These are phyloP conservation scores for Epistrophe grossulariae DNA, from an alignment of 2,888 invertebrate genomes.

Conservation along the genomic window DNA sequence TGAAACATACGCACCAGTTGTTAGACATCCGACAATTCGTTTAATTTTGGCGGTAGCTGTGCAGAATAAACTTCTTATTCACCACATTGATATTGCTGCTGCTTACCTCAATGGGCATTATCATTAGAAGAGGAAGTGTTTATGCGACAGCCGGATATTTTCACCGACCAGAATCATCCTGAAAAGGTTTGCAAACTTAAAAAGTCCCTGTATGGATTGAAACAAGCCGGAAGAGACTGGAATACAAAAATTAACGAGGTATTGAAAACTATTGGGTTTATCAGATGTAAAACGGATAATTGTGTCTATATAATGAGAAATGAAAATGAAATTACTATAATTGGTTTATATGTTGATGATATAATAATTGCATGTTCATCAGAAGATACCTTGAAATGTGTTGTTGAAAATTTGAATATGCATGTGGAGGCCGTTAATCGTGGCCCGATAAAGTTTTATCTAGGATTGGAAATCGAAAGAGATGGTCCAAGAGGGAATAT, in stretches of 20 bases:
- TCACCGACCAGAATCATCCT: slow-evolving; percentile 35
- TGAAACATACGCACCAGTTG: slow-evolving; percentile 77
- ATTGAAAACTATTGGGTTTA: slow-evolving; percentile 39
- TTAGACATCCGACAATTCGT: slow-evolving; percentile 69
- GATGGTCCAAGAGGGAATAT: neutral
- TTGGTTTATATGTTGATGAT: slow-evolving; percentile 58
- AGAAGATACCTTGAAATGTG: neutral
- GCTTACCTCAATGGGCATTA: slow-evolving; percentile 70
- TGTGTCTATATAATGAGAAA: slow-evolving; percentile 31
- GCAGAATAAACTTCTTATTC: slow-evolving; percentile 35
- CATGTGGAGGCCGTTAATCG: slow-evolving; percentile 48
- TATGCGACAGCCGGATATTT: slow-evolving; percentile 65
- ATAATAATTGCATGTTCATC: slow-evolving; percentile 51
- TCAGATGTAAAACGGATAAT: slow-evolving; percentile 41
- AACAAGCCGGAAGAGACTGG: slow-evolving; percentile 65
- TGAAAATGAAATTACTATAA: slow-evolving; percentile 27
- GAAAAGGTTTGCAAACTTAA: slow-evolving; percentile 30
- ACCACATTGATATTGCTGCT: slow-evolving; percentile 14
- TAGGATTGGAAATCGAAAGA: neutral
- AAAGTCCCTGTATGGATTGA: slow-evolving; percentile 28
- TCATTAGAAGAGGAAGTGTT: slow-evolving; percentile 59
- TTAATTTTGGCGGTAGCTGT: neutral
- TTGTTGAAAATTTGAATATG: neutral
- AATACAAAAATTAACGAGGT: slow-evolving; percentile 54
- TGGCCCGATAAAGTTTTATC: slow-evolving; percentile 5